Base-by-base conservation (phyloP, 53 echinoderm and acorn worm species). In the Echinarachnius parma region DNA sequence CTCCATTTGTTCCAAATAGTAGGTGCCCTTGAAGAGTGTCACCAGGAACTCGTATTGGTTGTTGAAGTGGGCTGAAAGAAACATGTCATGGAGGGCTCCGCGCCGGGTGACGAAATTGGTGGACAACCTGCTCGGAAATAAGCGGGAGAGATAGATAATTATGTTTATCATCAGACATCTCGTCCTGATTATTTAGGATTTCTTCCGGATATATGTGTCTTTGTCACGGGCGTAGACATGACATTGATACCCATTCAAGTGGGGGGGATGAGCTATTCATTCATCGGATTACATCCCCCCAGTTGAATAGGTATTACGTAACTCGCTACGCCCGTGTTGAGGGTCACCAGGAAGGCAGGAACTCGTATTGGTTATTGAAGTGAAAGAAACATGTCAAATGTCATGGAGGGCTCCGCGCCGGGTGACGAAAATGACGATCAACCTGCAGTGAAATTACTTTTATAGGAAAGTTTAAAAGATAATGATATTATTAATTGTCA, bases 341-440 rank as follows among this genome's bases (percentile, higher is more conserved):
- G 34, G 20, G 70, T 69, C 20, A 53, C 70, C 1, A 53, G 25
- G n/a, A n/a, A n/a, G n/a, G n/a, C n/a, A n/a, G n/a, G 25, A 5
- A 69, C 33, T 53, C 70, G 21, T 10, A 4, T 0, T 53, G 70
- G 34, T 53, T 34, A 23, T 35, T 53, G 14, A 53, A 23, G 26
- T 69, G 70, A 30, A 21, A 53, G 50, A 33, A 69, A 53, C 15
- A 69, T 33, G 36, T n/a, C n/a, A n/a, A n/a, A n/a, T n/a, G n/a
- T 69, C 70, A 53, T 53, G 53, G 10, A 69, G 53, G 10, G 70
- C 70, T 23, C 53, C 70, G 21, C 70, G 53, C 14, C 70, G 28
- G 34, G 70, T 53, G 10, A 69, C 53, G 24, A 69, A 69, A 32
- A 53, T 34, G 26, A 69, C 33, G 13, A 53, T 21, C 23, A 69